Conservation (phyloP, 2,113 vertebrate genomes). For the Elaphurus davidianus region DNA sequence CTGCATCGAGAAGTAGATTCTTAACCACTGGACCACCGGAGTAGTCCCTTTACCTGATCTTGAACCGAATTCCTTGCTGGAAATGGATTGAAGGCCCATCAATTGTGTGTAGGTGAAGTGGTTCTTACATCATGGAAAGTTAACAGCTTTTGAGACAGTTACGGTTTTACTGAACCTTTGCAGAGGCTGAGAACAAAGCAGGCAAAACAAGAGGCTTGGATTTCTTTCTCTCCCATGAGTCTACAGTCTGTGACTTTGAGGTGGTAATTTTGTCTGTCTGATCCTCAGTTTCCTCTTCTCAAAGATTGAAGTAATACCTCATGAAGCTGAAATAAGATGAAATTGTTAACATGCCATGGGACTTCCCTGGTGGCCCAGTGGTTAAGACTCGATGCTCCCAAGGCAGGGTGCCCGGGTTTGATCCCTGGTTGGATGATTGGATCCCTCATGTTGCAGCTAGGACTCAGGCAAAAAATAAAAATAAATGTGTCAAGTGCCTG, state of each 20-base stretch:
- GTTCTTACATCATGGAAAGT: not conserved
- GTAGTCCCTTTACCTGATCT: not conserved
- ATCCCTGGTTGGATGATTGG: not conserved
- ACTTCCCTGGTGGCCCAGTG: not conserved
- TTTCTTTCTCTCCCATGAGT: not conserved
- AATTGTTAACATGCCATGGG: not conserved
- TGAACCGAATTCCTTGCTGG: not conserved
- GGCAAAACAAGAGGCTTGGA: not conserved
- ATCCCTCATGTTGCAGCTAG: not conserved
- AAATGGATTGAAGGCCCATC: not conserved
- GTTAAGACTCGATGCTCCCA: not conserved
- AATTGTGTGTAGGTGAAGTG: not conserved
- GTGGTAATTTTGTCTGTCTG: too few species aligned
- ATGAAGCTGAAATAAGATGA: not conserved
- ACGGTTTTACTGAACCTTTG: not conserved
- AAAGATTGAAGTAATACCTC: too few species aligned
- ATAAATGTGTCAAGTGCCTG: rapidly evolving
- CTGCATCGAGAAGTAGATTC: not conserved
- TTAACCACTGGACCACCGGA: not conserved
- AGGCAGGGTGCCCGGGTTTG: not conserved
- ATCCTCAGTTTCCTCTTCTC: not conserved
- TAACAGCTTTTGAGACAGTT: rapidly evolving
- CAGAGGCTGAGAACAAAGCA: not conserved
- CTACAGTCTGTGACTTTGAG: not conserved
- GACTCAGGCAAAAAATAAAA: not conserved